Conservation (phyloP, 2,113 vertebrate species). For the Ranitomeya imitator region DNA sequence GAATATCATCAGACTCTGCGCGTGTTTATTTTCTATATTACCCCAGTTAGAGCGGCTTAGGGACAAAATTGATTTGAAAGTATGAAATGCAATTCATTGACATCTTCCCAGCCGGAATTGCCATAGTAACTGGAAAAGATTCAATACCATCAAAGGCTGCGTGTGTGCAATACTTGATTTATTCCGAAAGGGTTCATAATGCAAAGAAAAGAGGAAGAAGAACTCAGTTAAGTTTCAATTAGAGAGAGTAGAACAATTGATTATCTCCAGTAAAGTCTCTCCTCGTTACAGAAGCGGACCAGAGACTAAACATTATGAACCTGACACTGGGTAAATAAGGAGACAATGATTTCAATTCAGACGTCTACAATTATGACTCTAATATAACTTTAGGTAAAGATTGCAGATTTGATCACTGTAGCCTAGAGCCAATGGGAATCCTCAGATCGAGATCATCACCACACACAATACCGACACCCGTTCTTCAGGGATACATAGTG, state of each 20-base stretch:
- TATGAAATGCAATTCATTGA: slow-evolving; percentile 42
- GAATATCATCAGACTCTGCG: neutral
- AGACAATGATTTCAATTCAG: neutral
- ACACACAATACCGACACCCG: too few relatives aligned
- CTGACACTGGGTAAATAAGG: neutral
- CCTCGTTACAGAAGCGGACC: neutral
- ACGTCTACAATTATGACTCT: too few relatives aligned
- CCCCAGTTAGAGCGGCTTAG: neutral
- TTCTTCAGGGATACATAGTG: too few relatives aligned
- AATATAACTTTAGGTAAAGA: too few relatives aligned
- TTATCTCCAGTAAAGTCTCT: slow-evolving; percentile 6
- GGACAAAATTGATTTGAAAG: slow-evolving; percentile 32
- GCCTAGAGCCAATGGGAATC: too few relatives aligned
- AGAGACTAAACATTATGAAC: neutral
- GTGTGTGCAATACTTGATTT: slow-evolving; percentile 16
- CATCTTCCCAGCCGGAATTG: slow-evolving; percentile 24
- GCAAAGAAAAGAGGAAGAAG: slow-evolving; percentile 26
- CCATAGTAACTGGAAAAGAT: slow-evolving; percentile 22
- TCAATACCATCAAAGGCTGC: neutral
- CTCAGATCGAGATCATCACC: too few relatives aligned
- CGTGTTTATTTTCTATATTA: neutral
- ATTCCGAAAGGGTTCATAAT: slow-evolving; percentile 21
- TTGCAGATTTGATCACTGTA: too few relatives aligned
- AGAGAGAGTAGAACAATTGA: slow-evolving; percentile 10
- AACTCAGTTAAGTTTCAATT: slow-evolving; percentile 30